Evolutionary conservation across 92 coral and sea anemone genomes (phyloP).

Genomic region (Porites evermanni): DNA sequence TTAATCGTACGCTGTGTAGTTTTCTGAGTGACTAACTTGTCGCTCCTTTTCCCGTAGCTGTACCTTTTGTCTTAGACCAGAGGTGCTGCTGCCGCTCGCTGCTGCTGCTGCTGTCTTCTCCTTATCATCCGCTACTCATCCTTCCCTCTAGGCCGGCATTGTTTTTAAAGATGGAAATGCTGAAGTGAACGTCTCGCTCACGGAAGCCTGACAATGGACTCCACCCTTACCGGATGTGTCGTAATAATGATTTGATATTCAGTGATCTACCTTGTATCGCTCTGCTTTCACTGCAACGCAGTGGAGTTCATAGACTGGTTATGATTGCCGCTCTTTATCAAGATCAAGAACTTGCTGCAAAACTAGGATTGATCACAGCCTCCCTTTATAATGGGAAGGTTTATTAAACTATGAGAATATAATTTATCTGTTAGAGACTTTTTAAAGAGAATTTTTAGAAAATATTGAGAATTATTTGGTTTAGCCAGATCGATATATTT

Average conservation of each 20-base stretch:
- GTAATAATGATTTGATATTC: constrained; percentile 4
- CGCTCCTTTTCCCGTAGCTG: constrained; percentile 43
- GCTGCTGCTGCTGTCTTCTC: neutral
- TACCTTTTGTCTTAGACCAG: constrained; percentile 51
- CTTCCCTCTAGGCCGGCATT: constrained; percentile 59
- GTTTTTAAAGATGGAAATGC: constrained; percentile 59
- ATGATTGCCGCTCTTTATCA: neutral
- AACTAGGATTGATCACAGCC: neutral
- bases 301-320: neutral
- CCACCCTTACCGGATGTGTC: constrained; percentile 34
- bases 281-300: constrained; percentile 16
- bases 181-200: constrained; percentile 50
- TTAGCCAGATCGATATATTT: neutral
- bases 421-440: neutral
- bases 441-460: neutral
- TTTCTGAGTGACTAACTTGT: constrained; percentile 26
- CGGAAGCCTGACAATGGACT: constrained; percentile 49
- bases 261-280: neutral
- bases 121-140: constrained; percentile 39
- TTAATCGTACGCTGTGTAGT: neutral
- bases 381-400: neutral
- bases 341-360: neutral
- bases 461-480: neutral
- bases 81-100: constrained; percentile 16
- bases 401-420: neutral